phyloP scores from a whole-genome alignment of 2,113 vertebrate species.

The Triplophysa rosa region DNA sequence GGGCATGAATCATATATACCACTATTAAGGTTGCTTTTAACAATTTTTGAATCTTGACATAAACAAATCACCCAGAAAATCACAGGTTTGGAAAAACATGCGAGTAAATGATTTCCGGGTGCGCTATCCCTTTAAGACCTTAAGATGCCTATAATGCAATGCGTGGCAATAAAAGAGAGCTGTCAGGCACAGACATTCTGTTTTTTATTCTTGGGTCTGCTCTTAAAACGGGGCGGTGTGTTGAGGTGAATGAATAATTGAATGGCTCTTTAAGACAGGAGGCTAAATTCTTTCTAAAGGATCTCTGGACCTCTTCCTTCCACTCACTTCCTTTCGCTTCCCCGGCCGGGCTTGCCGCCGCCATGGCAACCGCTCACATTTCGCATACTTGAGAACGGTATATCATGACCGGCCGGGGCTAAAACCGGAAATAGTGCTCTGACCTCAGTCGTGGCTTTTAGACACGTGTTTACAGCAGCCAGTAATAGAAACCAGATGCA shows the following conservation, averaged over 20 bases:
- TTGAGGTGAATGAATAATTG: constrained; percentile 52
- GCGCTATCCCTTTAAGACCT: neutral
- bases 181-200: neutral
- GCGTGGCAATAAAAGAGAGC: neutral
- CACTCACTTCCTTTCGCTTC: constrained; percentile 53
- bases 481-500: constrained; percentile 56
- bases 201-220: constrained; percentile 15
- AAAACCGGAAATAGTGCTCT: constrained; percentile 64
- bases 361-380: constrained; percentile 75
- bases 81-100: no score
- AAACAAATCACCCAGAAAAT: neutral
- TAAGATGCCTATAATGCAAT: neutral
- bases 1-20: neutral
- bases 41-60: neutral
- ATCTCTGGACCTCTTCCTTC: constrained; percentile 26
- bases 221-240: constrained; percentile 2
- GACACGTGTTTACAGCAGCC: constrained; percentile 42
- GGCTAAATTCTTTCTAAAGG: constrained; percentile 43
- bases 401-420: constrained; percentile 58
- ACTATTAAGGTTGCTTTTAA: neutral
- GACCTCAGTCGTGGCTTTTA: constrained; percentile 15
- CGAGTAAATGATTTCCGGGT: neutral
- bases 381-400: constrained; percentile 61
- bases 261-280: constrained; percentile 45
- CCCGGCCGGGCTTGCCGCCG: constrained; percentile 59